These are phyloP conservation scores for Benitochromis conjunctus DNA, from an alignment of 2,113 vertebrate genomes.

Conservation along the genomic window DNA sequence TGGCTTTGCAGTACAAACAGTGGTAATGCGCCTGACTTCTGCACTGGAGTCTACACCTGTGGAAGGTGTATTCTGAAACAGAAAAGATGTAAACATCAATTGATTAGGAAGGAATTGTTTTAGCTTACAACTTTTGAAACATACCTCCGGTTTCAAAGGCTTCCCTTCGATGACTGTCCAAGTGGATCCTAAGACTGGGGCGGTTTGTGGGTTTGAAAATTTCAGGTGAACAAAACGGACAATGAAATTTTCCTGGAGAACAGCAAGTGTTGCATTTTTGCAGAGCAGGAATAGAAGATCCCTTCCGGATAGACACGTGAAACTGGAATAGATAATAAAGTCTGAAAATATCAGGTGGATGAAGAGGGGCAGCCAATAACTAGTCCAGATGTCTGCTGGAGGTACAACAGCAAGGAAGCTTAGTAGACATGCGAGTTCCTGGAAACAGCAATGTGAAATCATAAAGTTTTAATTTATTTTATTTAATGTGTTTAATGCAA, in stretches of 20 bases:
- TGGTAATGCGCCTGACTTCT: background rate
- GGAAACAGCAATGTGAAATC: background rate
- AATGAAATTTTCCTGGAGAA: background rate
- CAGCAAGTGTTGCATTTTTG: slow-evolving; percentile 8
- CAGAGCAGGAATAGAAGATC: background rate
- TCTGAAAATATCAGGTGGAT: background rate
- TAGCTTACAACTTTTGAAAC: background rate
- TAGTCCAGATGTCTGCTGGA: background rate
- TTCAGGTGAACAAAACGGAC: background rate
- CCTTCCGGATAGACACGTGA: background rate
- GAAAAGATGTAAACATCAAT: background rate
- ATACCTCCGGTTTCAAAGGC: background rate
- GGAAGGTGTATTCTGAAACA: slow-evolving; percentile 6
- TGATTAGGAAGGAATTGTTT: background rate
- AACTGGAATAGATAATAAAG: background rate
- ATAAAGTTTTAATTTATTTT: background rate
- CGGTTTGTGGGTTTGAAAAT: background rate
- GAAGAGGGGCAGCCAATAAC: background rate
- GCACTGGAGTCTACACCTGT: slow-evolving; percentile 1
- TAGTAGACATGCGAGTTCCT: background rate
- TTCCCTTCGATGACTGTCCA: background rate
- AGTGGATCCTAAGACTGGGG: background rate
- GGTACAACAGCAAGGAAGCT: background rate
- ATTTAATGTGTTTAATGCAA: background rate
- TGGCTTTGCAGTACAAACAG: slow-evolving; percentile 12